Conservation (phyloP, 2,888 invertebrate species). For the Lamproptera curius region DNA sequence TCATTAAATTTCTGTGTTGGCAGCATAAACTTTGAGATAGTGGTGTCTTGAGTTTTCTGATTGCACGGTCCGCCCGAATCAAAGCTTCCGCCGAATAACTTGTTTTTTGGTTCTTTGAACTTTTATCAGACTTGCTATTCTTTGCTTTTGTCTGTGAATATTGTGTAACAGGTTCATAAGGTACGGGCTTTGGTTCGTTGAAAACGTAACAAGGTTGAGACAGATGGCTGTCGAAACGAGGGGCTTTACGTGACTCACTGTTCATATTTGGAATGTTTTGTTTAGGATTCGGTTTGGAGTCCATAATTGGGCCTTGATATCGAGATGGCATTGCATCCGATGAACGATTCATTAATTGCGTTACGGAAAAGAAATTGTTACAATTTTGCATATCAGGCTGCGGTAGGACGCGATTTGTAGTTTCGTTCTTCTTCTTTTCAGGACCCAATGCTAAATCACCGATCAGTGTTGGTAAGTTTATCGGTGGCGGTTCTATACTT, state of each 20-base stretch:
- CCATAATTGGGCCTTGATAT: conserved; percentile 48
- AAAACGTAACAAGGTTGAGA: conserved; percentile 58
- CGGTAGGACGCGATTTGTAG: conserved; percentile 40
- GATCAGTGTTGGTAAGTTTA: conserved; percentile 66
- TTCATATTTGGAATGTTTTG: conserved; percentile 47
- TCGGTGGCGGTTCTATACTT: conserved; percentile 69
- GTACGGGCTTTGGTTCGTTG: conserved; percentile 53
- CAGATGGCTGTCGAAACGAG: conserved; percentile 52
- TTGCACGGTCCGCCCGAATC: conserved; percentile 59
- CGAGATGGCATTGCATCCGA: conserved; percentile 55
- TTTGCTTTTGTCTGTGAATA: conserved; percentile 55
- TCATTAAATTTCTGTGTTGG: conserved; percentile 61
- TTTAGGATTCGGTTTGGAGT: conserved; percentile 41
- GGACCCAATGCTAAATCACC: conserved; percentile 70
- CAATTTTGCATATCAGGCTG: conserved; percentile 62
- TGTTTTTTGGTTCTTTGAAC: conserved; percentile 57
- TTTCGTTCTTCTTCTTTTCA: conserved; percentile 64
- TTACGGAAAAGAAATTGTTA: conserved; percentile 67
- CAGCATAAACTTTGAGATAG: conserved; percentile 50
- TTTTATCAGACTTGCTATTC: conserved; percentile 55
- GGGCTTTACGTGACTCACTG: conserved; percentile 54
- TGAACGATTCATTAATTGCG: conserved; percentile 69
- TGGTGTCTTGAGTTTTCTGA: conserved; percentile 56
- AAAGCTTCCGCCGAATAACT: conserved; percentile 69
- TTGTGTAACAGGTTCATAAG: conserved; percentile 54